These are phyloP conservation scores for Pandemis cinnamomeana DNA, from an alignment of 2,888 invertebrate genomes.

Conservation along the genomic window DNA sequence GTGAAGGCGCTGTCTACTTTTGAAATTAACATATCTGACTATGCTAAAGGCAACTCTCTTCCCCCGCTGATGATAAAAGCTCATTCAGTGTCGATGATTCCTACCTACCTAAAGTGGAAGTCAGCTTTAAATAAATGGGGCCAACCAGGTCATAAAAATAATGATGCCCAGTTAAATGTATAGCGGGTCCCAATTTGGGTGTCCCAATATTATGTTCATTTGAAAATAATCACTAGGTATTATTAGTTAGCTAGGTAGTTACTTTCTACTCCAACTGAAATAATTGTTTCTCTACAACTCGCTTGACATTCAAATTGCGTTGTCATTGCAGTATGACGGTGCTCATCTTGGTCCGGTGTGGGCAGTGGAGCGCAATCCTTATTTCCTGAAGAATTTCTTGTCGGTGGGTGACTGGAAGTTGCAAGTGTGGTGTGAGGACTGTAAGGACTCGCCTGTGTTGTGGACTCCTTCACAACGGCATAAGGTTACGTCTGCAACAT, in stretches of 20 bases:
- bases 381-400: conserved; percentile 96
- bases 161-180: too few species aligned
- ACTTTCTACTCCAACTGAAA: neutral
- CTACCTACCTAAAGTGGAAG: too few species aligned
- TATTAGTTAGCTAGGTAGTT: too few species aligned
- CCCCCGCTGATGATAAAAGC: too few species aligned
- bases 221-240: too few species aligned
- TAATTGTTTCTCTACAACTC: neutral
- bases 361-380: conserved; percentile 94
- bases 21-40: too few species aligned
- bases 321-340: conserved; percentile 67
- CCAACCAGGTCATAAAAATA: too few species aligned
- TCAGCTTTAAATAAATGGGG: too few species aligned
- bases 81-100: too few species aligned
- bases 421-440: conserved; percentile 97
- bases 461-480: conserved; percentile 90
- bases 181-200: too few species aligned
- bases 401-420: conserved; percentile 97
- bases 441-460: conserved; percentile 94
- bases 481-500: conserved; percentile 89
- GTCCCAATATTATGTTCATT: too few species aligned
- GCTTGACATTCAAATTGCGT: neutral
- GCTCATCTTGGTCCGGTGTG: conserved; percentile 94
- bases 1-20: neutral
- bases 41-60: too few species aligned